Percentiles rank a stretch among this genome's conserved stretches.
Evolutionary conservation across 2,888 invertebrate genomes (phyloP).

Genomic region (Callimorpha dominula): DNA sequence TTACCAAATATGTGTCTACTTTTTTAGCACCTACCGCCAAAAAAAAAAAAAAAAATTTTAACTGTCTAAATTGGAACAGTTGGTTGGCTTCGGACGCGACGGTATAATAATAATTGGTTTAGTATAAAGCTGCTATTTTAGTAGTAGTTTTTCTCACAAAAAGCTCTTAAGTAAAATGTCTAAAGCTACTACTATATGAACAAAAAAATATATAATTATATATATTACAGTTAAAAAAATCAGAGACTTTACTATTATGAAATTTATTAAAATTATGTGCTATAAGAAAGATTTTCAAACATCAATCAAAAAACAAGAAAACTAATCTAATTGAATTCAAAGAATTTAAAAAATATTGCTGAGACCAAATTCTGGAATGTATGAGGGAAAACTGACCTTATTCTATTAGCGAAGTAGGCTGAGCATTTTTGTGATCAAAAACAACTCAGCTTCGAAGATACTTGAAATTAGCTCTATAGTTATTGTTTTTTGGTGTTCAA

Average conservation of each 20-base stretch:
- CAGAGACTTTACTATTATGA: too few species aligned
- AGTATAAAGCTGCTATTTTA: not conserved
- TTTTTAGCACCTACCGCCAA: too few species aligned
- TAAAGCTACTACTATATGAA: not conserved
- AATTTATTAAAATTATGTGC: too few species aligned
- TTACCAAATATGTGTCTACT: too few species aligned
- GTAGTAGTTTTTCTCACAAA: not conserved
- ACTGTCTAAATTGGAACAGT: not conserved
- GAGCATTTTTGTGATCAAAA: not conserved
- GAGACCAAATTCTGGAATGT: not conserved
- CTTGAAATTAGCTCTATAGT: not conserved
- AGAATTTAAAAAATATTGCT: not conserved
- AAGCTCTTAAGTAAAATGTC: not conserved
- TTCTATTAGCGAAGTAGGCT: too few species aligned
- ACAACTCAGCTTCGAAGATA: too few species aligned
- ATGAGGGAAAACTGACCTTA: not conserved
- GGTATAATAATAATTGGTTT: slow-evolving; percentile 1
- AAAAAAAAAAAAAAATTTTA: too few species aligned
- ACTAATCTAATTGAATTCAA: too few species aligned
- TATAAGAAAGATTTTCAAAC: too few species aligned
- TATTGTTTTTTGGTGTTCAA: not conserved
- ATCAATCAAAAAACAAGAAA: too few species aligned
- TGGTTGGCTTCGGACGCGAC: not conserved
- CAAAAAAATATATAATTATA: too few species aligned
- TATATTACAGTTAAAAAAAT: too few species aligned